Percentiles rank a stretch among this genome's conserved stretches.
Conservation (phyloP, 1,140 invertebrate genomes). For the Psix sp. region DNA sequence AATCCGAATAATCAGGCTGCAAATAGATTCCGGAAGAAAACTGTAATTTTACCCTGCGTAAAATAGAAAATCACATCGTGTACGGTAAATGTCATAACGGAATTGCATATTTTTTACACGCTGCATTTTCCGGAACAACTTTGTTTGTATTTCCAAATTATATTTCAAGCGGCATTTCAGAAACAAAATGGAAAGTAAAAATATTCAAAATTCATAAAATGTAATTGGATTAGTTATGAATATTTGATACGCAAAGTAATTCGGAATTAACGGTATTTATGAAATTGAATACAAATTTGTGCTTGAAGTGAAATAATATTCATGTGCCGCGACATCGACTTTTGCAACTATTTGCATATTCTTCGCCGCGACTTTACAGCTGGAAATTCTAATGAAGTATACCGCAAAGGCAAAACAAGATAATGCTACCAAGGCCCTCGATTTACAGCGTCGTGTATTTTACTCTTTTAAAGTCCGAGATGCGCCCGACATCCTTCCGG, state of each 20-base stretch:
- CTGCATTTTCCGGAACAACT: too few species aligned
- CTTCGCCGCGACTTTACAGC: slow-evolving; percentile 41
- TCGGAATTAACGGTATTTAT: slow-evolving; percentile 6
- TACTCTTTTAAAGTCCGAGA: slow-evolving; percentile 45
- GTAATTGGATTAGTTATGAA: too few species aligned
- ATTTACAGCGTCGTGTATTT: slow-evolving; percentile 52
- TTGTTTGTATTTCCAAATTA: too few species aligned
- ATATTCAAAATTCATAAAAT: slow-evolving; percentile 14
- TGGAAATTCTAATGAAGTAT: slow-evolving; percentile 53
- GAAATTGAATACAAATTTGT: slow-evolving; percentile 31
- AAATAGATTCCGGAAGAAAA: too few species aligned
- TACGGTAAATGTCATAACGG: too few species aligned
- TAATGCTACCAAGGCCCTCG: slow-evolving; percentile 35
- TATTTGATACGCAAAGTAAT: slow-evolving; percentile 7
- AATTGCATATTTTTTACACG: too few species aligned
- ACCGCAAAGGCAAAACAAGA: slow-evolving; percentile 51
- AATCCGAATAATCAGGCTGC: too few species aligned
- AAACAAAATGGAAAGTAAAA: slow-evolving; percentile 1
- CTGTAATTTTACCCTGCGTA: too few species aligned
- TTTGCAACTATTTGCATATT: slow-evolving; percentile 47
- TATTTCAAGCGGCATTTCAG: not conserved
- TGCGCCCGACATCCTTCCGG: slow-evolving; percentile 33
- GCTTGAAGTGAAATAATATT: slow-evolving; percentile 35
- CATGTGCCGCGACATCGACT: slow-evolving; percentile 27
- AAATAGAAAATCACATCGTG: too few species aligned